Evolutionary conservation across 2,888 invertebrate genomes (phyloP).

Genomic region (Alentia gelatinosa): DNA sequence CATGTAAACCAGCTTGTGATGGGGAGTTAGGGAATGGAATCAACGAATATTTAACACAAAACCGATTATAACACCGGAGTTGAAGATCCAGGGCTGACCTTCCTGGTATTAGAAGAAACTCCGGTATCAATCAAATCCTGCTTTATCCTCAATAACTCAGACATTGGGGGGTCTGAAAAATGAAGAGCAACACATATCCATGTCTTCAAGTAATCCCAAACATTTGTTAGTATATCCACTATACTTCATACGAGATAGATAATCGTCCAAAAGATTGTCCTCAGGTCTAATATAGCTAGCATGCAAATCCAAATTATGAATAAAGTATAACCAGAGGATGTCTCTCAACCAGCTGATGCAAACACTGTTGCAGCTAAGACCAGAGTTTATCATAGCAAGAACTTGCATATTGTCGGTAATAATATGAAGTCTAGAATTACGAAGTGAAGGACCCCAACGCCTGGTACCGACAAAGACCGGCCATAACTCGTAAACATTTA

Average conservation of each 20-base stretch:
- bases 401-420: not conserved
- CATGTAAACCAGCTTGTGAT: not conserved
- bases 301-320: not conserved
- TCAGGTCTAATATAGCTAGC: not conserved
- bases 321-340: not conserved
- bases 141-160: not conserved
- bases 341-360: constrained; percentile 4
- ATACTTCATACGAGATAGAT: not conserved
- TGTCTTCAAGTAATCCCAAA: not conserved
- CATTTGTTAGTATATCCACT: not conserved
- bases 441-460: not conserved
- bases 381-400: not conserved
- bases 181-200: not conserved
- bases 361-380: not conserved
- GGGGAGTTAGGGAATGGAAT: not conserved
- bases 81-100: not conserved
- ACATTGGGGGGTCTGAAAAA: not conserved
- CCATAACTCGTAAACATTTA: not conserved
- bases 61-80: not conserved
- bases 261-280: not conserved
- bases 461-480: not conserved
- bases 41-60: not conserved
- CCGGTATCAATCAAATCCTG: too few relatives aligned
- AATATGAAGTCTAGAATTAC: not conserved
- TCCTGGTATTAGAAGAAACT: not conserved